A percentile compares a stretch with the other conserved stretches of the same genome.
phyloP scores from a whole-genome alignment of 2,888 invertebrate genomes.

The Drosophila greeni region DNA sequence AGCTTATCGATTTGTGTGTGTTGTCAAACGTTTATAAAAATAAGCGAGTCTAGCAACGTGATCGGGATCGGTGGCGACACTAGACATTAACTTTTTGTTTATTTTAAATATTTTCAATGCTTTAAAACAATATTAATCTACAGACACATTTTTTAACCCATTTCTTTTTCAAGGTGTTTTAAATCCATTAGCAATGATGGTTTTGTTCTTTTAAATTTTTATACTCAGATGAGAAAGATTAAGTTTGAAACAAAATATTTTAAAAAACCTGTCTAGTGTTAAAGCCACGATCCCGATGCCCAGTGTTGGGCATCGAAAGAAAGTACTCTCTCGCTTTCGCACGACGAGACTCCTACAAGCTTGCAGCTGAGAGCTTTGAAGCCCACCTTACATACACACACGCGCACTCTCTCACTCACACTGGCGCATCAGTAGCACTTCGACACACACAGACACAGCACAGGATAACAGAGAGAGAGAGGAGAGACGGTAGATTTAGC shows the following conservation, averaged over 20 bases:
- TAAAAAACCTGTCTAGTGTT: slow-evolving; percentile 19
- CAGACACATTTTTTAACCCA: not conserved
- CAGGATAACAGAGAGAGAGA: slow-evolving; percentile 21
- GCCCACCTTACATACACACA: slow-evolving; percentile 31
- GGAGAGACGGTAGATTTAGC: slow-evolving; percentile 24
- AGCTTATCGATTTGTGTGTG: slow-evolving; percentile 14
- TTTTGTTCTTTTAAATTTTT: not conserved
- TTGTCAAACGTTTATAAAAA: slow-evolving; percentile 22
- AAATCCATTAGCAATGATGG: not conserved
- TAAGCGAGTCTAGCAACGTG: slow-evolving; percentile 19
- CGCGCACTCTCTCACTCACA: slow-evolving; percentile 29
- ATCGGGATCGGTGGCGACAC: slow-evolving; percentile 11
- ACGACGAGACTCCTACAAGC: slow-evolving; percentile 48
- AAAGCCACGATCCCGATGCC: slow-evolving; percentile 15
- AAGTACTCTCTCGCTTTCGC: slow-evolving; percentile 31
- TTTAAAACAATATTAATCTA: not conserved
- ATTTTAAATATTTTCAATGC: not conserved
- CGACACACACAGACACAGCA: slow-evolving; percentile 17
- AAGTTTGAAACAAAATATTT: not conserved
- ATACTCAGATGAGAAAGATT: not conserved
- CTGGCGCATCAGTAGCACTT: slow-evolving; percentile 21
- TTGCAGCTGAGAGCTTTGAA: slow-evolving; percentile 56
- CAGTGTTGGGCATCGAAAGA: slow-evolving; percentile 44
- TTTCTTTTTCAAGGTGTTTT: not conserved
- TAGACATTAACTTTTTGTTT: slow-evolving; percentile 1